Percentiles rank a stretch among this genome's conserved stretches.
These are phyloP conservation scores for Potamarius usumacintae DNA, from an alignment of 2,113 vertebrate species.

Conservation along the genomic window DNA sequence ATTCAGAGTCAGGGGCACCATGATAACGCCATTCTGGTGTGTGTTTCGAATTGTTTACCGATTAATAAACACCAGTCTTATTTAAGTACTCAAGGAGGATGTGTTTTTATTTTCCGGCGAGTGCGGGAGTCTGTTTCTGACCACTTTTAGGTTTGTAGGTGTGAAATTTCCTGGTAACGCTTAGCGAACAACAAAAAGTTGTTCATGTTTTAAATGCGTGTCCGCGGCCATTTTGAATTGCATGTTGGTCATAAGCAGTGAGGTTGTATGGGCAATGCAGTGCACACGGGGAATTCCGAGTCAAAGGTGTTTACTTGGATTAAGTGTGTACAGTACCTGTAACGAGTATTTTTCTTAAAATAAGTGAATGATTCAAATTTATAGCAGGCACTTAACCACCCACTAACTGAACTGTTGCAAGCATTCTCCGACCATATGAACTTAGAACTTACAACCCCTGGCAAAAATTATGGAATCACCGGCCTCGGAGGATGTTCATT, in stretches of 20 bases:
- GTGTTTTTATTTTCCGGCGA: neutral
- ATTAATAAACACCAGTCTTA: constrained; percentile 35
- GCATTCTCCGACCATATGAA: neutral
- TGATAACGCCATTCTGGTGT: constrained; percentile 72
- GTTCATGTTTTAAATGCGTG: constrained; percentile 35
- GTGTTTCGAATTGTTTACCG: constrained; percentile 58
- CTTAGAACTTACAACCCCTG: neutral
- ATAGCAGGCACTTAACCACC: neutral
- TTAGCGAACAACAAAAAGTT: constrained; percentile 52
- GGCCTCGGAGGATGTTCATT: no score
- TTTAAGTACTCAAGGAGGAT: neutral
- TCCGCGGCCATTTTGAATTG: constrained; percentile 73
- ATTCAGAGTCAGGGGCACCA: constrained; percentile 72
- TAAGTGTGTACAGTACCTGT: neutral
- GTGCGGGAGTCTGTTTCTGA: neutral
- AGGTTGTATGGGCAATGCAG: constrained; percentile 71
- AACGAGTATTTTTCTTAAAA: neutral
- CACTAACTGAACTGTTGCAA: neutral
- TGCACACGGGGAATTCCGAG: constrained; percentile 41
- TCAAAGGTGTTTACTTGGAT: neutral
- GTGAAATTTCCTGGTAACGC: neutral
- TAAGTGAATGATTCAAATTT: neutral
- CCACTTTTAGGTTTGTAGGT: neutral
- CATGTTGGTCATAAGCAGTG: constrained; percentile 68
- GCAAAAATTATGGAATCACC: no score